phyloP scores from a whole-genome alignment of 1,140 invertebrate species.

The Drosophila micromelanica region DNA sequence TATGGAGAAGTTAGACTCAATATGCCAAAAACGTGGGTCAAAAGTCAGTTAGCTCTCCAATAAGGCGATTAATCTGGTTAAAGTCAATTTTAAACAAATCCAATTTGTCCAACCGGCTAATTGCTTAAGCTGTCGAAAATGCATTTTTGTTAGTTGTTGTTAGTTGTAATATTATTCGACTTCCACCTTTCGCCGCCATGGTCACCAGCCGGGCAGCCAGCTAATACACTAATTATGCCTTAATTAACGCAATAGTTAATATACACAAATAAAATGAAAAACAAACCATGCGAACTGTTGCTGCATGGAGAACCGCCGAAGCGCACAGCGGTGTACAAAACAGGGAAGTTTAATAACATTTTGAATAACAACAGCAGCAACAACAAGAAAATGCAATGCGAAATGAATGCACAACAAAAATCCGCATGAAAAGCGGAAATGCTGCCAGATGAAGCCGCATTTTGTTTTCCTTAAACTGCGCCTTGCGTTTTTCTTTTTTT shows the following conservation, averaged over 20 bases:
- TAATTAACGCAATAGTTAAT: slow-evolving; percentile 70
- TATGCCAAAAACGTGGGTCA: too few relatives aligned
- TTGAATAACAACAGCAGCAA: slow-evolving; percentile 63
- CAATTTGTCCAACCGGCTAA: slow-evolving; percentile 25
- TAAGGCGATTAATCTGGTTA: neutral
- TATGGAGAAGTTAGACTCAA: too few relatives aligned
- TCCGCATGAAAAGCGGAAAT: slow-evolving; percentile 76
- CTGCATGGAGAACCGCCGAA: slow-evolving; percentile 57
- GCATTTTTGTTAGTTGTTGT: slow-evolving; percentile 36
- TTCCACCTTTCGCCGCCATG: slow-evolving; percentile 77
- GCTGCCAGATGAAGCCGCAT: slow-evolving; percentile 33
- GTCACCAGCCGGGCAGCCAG: slow-evolving; percentile 39
- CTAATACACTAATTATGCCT: slow-evolving; percentile 69
- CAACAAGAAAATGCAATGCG: slow-evolving; percentile 57
- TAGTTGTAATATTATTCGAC: slow-evolving; percentile 46
- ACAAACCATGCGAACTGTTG: slow-evolving; percentile 38
- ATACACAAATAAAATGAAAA: slow-evolving; percentile 42
- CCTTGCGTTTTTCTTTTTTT: slow-evolving; percentile 38
- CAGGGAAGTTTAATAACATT: slow-evolving; percentile 79
- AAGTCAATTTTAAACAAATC: slow-evolving; percentile 20
- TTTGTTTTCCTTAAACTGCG: slow-evolving; percentile 52
- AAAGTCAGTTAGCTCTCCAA: neutral
- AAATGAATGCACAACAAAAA: slow-evolving; percentile 52
- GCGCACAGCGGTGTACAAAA: slow-evolving; percentile 41
- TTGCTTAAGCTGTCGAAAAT: slow-evolving; percentile 28